Conservation (phyloP, 1,140 invertebrate genomes). For the Scaptomyza graminum region DNA sequence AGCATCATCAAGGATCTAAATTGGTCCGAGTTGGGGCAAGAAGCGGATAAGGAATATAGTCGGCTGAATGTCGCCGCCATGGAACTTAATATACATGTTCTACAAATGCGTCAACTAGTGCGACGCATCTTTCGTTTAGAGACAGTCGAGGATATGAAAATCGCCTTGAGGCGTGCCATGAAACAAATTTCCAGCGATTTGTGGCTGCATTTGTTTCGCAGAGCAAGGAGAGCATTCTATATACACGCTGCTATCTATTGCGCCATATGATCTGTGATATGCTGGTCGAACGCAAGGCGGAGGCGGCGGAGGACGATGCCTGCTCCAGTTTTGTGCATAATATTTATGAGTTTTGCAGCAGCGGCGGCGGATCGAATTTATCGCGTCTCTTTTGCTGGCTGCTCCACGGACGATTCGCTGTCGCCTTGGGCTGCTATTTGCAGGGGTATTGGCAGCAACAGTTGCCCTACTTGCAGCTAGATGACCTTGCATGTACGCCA, state of each 20-base stretch:
- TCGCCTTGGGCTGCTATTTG: conserved; percentile 41
- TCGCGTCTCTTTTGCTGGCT: conserved; percentile 48
- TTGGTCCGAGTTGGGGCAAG: conserved; percentile 42
- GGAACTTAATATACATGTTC: conserved; percentile 29
- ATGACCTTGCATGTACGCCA: conserved; percentile 40
- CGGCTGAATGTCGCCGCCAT: conserved; percentile 3
- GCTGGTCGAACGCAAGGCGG: conserved; percentile 4
- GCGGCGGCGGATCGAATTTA: conserved; percentile 20
- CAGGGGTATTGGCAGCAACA: conserved; percentile 44
- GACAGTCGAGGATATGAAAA: conserved; percentile 38
- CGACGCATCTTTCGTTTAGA: conserved; percentile 49
- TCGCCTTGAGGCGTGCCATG: conserved; percentile 44
- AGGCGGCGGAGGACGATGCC: not conserved
- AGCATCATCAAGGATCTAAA: conserved; percentile 48
- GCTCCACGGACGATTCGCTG: conserved; percentile 38
- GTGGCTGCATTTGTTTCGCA: conserved; percentile 57
- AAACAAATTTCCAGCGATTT: conserved; percentile 30
- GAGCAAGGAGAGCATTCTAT: conserved; percentile 40
- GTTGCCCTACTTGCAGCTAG: conserved; percentile 45
- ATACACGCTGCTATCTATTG: conserved; percentile 51
- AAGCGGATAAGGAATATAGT: conserved; percentile 5
- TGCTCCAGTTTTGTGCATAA: conserved; percentile 50
- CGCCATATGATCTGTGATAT: conserved; percentile 67
- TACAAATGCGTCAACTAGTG: conserved; percentile 59
- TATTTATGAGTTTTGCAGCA: conserved; percentile 35